These are phyloP conservation scores for Acanthis flammea DNA, from an alignment of 2,797 vertebrate genomes.

Conservation along the genomic window DNA sequence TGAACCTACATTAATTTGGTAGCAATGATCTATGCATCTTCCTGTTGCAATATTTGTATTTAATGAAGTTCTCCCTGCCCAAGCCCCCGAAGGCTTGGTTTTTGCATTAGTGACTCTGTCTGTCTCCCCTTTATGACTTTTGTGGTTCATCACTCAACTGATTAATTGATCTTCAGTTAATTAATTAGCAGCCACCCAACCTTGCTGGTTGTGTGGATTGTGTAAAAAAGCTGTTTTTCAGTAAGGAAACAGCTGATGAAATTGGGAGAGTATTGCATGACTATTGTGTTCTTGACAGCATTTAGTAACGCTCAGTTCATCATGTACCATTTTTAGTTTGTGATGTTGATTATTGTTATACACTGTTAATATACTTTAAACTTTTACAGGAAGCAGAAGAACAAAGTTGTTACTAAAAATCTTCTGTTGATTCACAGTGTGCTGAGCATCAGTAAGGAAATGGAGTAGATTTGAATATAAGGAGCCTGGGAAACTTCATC, in stretches of 20 bases:
- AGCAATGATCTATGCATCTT: background rate
- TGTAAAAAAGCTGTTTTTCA: background rate
- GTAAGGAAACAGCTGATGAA: background rate
- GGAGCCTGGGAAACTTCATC: background rate
- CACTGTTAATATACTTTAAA: background rate
- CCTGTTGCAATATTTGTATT: background rate
- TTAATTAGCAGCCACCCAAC: background rate
- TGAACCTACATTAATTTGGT: background rate
- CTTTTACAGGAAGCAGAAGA: background rate
- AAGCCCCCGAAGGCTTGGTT: background rate
- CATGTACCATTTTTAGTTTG: background rate
- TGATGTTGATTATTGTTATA: background rate
- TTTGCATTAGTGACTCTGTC: background rate
- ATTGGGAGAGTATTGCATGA: background rate
- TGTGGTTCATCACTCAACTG: background rate
- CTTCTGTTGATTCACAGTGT: background rate
- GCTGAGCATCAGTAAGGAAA: background rate
- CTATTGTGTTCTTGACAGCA: background rate
- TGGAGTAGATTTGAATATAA: background rate
- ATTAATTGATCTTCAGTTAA: background rate
- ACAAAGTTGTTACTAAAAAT: background rate
- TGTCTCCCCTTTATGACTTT: fast-evolving
- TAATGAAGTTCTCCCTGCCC: background rate
- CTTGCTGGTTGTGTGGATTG: background rate
- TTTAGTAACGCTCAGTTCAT: background rate